A percentile compares a stretch with the other conserved stretches of the same genome.
Conservation (phyloP, 2,113 vertebrate species). For the Sylvietta virens region DNA sequence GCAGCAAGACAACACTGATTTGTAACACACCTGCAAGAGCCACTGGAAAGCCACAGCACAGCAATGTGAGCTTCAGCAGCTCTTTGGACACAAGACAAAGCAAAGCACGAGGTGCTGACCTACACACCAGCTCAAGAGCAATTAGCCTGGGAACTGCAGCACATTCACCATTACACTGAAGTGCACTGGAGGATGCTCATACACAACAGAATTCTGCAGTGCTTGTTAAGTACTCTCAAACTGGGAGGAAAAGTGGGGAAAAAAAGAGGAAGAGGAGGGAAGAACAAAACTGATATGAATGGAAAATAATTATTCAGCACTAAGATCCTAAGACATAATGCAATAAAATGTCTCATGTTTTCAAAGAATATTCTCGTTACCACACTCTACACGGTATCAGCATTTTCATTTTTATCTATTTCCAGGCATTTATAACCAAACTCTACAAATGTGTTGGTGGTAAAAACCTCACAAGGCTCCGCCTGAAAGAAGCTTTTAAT, state of each 20-base stretch:
- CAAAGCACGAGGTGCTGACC: not conserved
- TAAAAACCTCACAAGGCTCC: not conserved
- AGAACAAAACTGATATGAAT: not conserved
- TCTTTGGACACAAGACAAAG: conserved; percentile 42
- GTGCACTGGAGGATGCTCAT: not conserved
- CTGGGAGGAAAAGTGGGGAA: not conserved
- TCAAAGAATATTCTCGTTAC: conserved; percentile 34
- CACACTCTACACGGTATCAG: conserved; percentile 44
- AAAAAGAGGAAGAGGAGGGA: not conserved
- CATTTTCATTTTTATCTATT: conserved; percentile 62
- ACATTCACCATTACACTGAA: not conserved
- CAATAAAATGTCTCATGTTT: conserved; percentile 46
- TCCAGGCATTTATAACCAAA: conserved; percentile 45
- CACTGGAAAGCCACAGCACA: not conserved
- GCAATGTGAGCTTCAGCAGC: not conserved
- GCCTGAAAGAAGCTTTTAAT: not conserved
- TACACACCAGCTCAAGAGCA: conserved; percentile 19
- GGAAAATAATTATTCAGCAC: not conserved
- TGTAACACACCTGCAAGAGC: conserved; percentile 1
- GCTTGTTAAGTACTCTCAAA: not conserved
- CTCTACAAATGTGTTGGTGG: conserved; percentile 17
- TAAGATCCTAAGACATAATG: not conserved
- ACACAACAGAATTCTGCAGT: not conserved
- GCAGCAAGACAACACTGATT: not conserved
- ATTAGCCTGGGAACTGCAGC: conserved; percentile 15